A percentile compares a stretch with the other conserved stretches of the same genome.
phyloP scores from a whole-genome alignment of 1,140 invertebrate species.

The Eriocheir sinensis region DNA sequence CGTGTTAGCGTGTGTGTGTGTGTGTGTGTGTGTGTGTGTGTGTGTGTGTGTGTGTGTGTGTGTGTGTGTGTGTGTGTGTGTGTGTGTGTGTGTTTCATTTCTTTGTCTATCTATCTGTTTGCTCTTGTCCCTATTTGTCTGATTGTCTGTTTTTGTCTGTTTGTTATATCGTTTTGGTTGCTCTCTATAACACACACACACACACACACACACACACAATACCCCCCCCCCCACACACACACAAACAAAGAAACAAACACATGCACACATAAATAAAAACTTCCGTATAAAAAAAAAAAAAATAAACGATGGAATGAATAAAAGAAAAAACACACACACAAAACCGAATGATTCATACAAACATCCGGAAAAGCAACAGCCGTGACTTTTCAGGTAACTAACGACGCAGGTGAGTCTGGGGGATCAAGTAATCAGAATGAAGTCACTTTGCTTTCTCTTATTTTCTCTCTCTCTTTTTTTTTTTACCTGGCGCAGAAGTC shows the following conservation, averaged over 20 bases:
- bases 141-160: not conserved
- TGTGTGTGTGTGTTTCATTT: too few species aligned
- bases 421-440: not conserved
- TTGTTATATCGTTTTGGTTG: too few species aligned
- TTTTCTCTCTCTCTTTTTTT: not conserved
- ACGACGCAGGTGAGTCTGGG: not conserved
- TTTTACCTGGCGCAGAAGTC: not conserved
- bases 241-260: too few species aligned
- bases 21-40: too few species aligned
- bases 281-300: too few species aligned
- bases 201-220: constrained; percentile 6
- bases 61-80: too few species aligned
- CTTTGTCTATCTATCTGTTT: not conserved
- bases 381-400: not conserved
- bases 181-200: not conserved
- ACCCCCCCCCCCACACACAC: too few species aligned
- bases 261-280: too few species aligned
- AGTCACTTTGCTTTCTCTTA: not conserved
- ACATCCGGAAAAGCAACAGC: not conserved
- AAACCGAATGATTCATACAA: too few species aligned
- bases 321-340: not conserved
- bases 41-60: too few species aligned
- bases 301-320: too few species aligned
- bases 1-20: too few species aligned
- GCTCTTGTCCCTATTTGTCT: not conserved